These are phyloP conservation scores for Eilema sororculum DNA, from an alignment of 2,888 invertebrate genomes.

Conservation along the genomic window DNA sequence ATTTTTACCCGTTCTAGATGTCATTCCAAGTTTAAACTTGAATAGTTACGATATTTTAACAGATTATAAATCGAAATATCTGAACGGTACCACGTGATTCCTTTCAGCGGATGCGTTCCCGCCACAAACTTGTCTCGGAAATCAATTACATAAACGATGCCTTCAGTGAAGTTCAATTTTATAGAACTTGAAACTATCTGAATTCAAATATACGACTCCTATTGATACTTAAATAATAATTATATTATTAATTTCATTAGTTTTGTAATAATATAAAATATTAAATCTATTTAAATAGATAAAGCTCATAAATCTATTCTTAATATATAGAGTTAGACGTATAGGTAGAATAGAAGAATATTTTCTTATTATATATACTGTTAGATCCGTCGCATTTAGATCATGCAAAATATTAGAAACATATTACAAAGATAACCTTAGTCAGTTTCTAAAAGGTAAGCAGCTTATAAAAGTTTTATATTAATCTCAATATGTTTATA, in stretches of 20 bases:
- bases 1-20: slow-evolving; percentile 5
- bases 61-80: background rate
- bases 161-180: background rate
- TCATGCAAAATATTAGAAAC: background rate
- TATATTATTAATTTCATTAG: background rate
- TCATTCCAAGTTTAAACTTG: slow-evolving; percentile 16
- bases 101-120: slow-evolving; percentile 12
- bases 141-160: background rate
- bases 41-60: background rate
- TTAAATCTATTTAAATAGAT: background rate
- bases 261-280: background rate
- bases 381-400: background rate
- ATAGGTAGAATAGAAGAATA: too few species aligned
- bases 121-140: slow-evolving; percentile 12
- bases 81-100: slow-evolving; percentile 31
- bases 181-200: background rate
- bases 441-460: background rate
- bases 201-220: background rate
- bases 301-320: too few species aligned
- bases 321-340: too few species aligned
- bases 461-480: background rate
- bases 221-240: background rate
- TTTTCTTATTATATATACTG: background rate
- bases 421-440: background rate
- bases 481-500: background rate